A percentile compares a stretch with the other conserved stretches of the same genome.
phyloP scores from a whole-genome alignment of 2,888 invertebrate genomes.

The Chloromyia formosa region DNA sequence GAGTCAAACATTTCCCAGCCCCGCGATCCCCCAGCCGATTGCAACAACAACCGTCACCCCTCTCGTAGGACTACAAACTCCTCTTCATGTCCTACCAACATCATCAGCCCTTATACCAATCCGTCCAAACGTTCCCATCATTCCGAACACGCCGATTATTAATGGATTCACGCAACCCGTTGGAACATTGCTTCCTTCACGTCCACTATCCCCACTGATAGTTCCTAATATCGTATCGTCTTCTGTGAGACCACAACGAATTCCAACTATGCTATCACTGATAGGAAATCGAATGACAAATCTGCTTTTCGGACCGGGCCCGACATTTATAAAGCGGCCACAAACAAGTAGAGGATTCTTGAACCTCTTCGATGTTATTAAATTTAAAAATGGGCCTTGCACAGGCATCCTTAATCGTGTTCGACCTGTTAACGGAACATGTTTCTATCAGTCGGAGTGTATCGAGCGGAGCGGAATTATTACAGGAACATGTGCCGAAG shows the following conservation, averaged over 20 bases:
- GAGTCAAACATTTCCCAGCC: no score
- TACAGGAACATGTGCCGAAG: slow-evolving; percentile 76
- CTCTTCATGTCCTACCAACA: not conserved
- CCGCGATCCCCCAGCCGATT: no score
- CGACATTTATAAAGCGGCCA: slow-evolving; percentile 52
- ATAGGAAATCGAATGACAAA: slow-evolving; percentile 56
- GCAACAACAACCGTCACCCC: not conserved
- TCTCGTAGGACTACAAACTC: not conserved
- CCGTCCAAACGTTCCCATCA: not conserved
- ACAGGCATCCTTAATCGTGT: slow-evolving; percentile 59
- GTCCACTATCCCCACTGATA: not conserved
- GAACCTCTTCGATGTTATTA: slow-evolving; percentile 75
- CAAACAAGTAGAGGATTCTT: slow-evolving; percentile 66
- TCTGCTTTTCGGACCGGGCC: slow-evolving; percentile 56
- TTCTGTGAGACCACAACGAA: not conserved
- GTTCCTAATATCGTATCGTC: slow-evolving; percentile 10
- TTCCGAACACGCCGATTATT: not conserved
- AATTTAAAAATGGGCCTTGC: slow-evolving; percentile 75
- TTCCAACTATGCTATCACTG: slow-evolving; percentile 33
- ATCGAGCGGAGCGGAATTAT: slow-evolving; percentile 69
- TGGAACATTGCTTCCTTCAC: not conserved
- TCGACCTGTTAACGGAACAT: slow-evolving; percentile 74
- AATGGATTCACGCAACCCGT: not conserved
- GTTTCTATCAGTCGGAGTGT: slow-evolving; percentile 76
- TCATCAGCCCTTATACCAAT: not conserved